Conservation (phyloP, 2,113 vertebrate species). For the Rynchops niger region DNA sequence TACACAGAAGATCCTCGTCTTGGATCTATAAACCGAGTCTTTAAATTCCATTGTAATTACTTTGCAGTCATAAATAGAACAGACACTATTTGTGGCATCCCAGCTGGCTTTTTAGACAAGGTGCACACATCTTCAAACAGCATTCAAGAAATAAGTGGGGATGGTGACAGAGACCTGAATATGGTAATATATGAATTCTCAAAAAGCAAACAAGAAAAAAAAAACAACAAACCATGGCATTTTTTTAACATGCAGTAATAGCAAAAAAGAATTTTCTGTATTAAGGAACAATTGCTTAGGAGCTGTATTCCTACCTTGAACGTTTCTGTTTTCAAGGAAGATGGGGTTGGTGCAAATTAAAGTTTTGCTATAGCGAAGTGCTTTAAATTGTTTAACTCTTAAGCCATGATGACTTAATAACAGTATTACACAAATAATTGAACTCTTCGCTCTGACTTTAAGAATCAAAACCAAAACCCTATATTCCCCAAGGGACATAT, state of each 20-base stretch:
- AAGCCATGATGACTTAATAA: slow-evolving; percentile 29
- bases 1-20: slow-evolving; percentile 79
- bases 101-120: slow-evolving; percentile 74
- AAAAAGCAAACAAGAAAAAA: background rate
- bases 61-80: slow-evolving; percentile 78
- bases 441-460: slow-evolving; percentile 26
- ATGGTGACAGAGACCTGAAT: background rate
- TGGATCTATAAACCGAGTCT: slow-evolving; percentile 80
- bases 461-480: background rate
- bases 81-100: slow-evolving; percentile 76
- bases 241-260: background rate
- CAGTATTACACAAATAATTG: background rate
- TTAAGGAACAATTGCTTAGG: slow-evolving; percentile 7
- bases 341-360: background rate
- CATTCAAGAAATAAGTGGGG: background rate
- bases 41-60: slow-evolving; percentile 83
- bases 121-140: slow-evolving; percentile 65
- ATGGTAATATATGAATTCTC: background rate
- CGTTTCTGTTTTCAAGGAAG: slow-evolving; percentile 18
- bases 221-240: background rate
- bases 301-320: slow-evolving; percentile 31
- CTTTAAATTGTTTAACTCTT: slow-evolving; percentile 9
- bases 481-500: background rate
- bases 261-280: background rate
- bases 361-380: background rate